A percentile compares a stretch with the other conserved stretches of the same genome.
These are phyloP conservation scores for Lagopus leucura DNA, from an alignment of 2,113 vertebrate genomes.

Conservation along the genomic window DNA sequence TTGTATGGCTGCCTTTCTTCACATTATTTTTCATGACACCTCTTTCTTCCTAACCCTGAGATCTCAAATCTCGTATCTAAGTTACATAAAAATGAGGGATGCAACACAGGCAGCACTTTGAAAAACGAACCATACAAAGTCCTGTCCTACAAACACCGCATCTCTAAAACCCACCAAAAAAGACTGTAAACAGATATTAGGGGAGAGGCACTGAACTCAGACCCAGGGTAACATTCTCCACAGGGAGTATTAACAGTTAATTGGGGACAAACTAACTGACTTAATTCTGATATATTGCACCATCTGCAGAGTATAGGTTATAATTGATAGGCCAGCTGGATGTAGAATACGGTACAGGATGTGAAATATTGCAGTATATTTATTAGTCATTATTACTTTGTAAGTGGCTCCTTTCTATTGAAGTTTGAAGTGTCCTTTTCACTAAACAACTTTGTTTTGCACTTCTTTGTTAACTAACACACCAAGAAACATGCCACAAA, in stretches of 20 bases:
- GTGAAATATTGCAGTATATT: neutral
- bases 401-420: neutral
- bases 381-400: conserved; percentile 5
- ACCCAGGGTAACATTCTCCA: conserved; percentile 33
- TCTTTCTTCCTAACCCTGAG: neutral
- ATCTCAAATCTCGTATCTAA: neutral
- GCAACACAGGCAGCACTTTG: neutral
- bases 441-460: neutral
- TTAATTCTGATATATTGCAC: conserved; percentile 68
- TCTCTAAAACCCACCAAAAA: neutral
- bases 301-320: conserved; percentile 55
- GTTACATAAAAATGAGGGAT: neutral
- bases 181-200: neutral
- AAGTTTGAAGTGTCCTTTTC: conserved; percentile 29
- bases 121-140: neutral
- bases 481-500: neutral
- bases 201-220: conserved; percentile 1
- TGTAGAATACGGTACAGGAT: neutral
- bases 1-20: neutral
- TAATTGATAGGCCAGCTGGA: conserved; percentile 67
- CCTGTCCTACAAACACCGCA: neutral
- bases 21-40: neutral
- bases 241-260: conserved; percentile 57
- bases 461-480: neutral
- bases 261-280: conserved; percentile 59